Evolutionary conservation across 2,113 vertebrate genomes (phyloP), one percentile per base, ranked within the genome.

Genomic region (Chroicocephalus ridibundus): DNA sequence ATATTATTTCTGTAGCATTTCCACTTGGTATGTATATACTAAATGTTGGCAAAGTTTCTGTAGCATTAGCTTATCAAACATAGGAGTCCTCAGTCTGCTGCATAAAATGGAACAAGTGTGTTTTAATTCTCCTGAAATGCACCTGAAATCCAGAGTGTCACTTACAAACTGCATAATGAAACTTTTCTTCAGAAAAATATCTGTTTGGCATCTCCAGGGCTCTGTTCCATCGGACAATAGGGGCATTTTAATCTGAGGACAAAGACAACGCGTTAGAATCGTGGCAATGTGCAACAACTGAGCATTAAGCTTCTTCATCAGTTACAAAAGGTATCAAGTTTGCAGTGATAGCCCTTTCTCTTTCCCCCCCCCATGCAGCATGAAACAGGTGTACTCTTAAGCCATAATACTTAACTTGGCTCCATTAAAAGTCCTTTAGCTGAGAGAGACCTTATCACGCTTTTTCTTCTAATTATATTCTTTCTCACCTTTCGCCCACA

Each of bases 201-300:
- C 96, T 99, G 98, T 95, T 99, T 99, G 96, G 98, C 98, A 92
- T 99, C 98, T 95, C 98, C 98, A 46, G 98, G 98, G 68, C 98
- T 98, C 96, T 99, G 98, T 91, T 99, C 98, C 98, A 99, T 99
- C 3, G 98, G 98, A 96, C 98, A 99, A 97, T 99, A 99, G 29
- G 98, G 98, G 94, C 98, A 99, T 97, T 99, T 99, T 98, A 99
- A 98, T 88, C 98, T 99, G 94, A 81, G 96, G 79, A 96, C 88
- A 97, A 97, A 95, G 92, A 91, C 90, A 97, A 90, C 1, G 1
- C 2, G 34, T 97, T 88, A 97, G 75, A 86, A 91, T 2, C 4
- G 32, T 3, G 16, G 25, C 55, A 60, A 29, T 2, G 42, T 22
- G 44, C 7, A 19, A 82, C 61, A 83, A 54, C 25, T 8, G 17